Conservation (phyloP, 2,797 vertebrate genomes). For the Pipistrellus pipistrellus region DNA sequence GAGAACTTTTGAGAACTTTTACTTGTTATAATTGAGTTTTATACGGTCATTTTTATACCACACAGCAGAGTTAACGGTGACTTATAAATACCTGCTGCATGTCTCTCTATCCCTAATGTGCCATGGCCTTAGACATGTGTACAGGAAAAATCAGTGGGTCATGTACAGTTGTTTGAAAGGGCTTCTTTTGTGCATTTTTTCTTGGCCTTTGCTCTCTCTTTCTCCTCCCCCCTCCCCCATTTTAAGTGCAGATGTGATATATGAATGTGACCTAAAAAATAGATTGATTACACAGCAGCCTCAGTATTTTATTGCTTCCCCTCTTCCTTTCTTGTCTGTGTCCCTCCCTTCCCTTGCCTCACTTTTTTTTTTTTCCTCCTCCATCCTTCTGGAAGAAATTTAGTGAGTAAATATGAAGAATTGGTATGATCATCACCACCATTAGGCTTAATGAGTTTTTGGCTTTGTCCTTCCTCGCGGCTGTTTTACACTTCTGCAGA, state of each 20-base stretch:
- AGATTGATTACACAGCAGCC: neutral
- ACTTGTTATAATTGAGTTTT: neutral
- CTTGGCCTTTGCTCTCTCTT: neutral
- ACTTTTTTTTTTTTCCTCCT: no score
- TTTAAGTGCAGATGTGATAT: neutral
- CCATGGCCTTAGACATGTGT: neutral
- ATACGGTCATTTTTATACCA: constrained; percentile 1
- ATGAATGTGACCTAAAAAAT: neutral
- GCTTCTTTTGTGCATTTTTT: neutral
- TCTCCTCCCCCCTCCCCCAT: neutral
- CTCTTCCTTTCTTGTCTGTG: neutral
- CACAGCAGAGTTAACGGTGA: neutral
- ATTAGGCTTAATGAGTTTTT: constrained; percentile 31
- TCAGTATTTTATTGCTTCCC: constrained; percentile 33
- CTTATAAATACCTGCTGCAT: neutral
- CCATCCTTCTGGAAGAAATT: constrained; percentile 58
- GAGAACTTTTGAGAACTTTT: neutral
- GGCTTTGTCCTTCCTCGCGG: neutral
- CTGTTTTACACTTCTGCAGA: neutral
- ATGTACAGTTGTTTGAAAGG: neutral
- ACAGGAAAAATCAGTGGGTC: neutral
- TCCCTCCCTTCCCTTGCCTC: neutral
- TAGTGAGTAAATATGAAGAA: constrained; percentile 44
- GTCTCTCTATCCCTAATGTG: neutral
- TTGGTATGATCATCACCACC: constrained; percentile 34